Percentiles rank a stretch among this genome's conserved stretches.
phyloP scores from a whole-genome alignment of 2,888 invertebrate species.

The Ametastegia equiseti region DNA sequence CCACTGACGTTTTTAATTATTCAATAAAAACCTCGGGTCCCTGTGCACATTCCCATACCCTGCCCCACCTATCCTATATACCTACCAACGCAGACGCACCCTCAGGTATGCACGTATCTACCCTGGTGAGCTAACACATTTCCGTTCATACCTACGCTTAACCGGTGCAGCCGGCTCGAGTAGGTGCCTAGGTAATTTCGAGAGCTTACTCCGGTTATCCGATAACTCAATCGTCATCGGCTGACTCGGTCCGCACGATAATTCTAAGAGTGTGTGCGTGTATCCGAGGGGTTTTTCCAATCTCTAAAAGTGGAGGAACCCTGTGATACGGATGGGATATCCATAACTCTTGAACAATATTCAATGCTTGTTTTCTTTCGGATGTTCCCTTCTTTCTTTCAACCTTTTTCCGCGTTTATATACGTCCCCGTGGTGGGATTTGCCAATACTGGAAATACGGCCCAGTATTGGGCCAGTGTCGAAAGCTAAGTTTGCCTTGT shows the following conservation, averaged over 20 bases:
- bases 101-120: not conserved
- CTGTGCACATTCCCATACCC: not conserved
- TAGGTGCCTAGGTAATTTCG: constrained; percentile 10
- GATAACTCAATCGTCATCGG: constrained; percentile 35
- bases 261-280: not conserved
- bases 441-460: no score
- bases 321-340: not conserved
- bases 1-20: constrained; percentile 71
- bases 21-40: constrained; percentile 61
- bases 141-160: constrained; percentile 3
- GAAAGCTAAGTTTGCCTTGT: no score
- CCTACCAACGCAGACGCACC: no score
- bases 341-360: not conserved
- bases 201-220: constrained; percentile 20
- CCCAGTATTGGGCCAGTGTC: no score
- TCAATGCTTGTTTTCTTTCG: not conserved
- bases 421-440: no score
- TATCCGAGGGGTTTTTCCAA: not conserved
- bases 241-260: not conserved
- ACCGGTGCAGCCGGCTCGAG: constrained; percentile 1
- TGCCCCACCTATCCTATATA: no score
- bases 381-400: not conserved
- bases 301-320: not conserved
- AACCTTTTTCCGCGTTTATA: not conserved
- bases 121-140: not conserved